Conservation (phyloP, 2,888 invertebrate species). For the Lysandra bellargus region DNA sequence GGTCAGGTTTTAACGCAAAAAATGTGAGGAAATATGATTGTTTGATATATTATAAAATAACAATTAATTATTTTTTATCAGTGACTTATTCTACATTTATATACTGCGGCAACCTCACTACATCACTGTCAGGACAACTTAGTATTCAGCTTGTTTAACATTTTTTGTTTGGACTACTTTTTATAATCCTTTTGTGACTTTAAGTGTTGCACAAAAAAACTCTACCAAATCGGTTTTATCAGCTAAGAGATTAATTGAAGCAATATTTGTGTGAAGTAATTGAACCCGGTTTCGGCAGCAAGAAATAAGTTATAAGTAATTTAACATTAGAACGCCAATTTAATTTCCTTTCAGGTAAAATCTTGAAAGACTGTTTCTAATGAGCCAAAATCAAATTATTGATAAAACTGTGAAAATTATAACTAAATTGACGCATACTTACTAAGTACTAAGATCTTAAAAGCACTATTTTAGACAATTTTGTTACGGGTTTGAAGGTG, state of each 20-base stretch:
- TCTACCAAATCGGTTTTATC: background rate
- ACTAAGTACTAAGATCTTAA: background rate
- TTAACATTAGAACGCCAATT: too few relatives aligned
- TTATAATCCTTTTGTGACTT: background rate
- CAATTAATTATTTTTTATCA: background rate
- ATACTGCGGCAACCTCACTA: background rate
- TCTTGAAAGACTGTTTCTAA: too few relatives aligned
- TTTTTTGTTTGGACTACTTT: background rate
- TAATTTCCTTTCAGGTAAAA: too few relatives aligned
- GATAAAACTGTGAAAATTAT: background rate
- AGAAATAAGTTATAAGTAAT: too few relatives aligned
- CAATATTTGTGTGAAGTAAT: background rate
- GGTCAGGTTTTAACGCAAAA: too few relatives aligned
- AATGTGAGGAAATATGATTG: too few relatives aligned
- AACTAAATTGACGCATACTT: background rate
- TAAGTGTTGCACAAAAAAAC: background rate
- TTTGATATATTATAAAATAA: too few relatives aligned
- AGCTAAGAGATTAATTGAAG: background rate
- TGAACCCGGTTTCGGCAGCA: background rate
- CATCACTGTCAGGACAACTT: background rate
- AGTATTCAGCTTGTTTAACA: background rate
- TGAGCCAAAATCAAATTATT: too few relatives aligned
- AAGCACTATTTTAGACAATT: conserved; percentile 11
- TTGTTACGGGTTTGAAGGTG: conserved; percentile 45
- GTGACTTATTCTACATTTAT: background rate